phyloP scores from a whole-genome alignment of 2,888 invertebrate genomes.

The Drosophila pegasa region DNA sequence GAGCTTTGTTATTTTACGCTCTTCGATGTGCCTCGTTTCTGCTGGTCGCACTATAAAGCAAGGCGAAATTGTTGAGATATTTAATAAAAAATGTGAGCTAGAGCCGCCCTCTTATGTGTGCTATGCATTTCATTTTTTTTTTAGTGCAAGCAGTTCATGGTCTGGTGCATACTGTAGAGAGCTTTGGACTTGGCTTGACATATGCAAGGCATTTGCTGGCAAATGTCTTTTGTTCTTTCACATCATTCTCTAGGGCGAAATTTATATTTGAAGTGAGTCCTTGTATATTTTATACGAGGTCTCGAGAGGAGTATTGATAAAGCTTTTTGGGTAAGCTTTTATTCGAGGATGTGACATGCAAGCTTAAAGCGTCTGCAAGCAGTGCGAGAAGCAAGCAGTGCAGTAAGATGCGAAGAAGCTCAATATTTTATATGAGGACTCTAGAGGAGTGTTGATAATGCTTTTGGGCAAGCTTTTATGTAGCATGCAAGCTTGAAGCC shows the following conservation, averaged over 20 bases:
- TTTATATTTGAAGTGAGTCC: constrained; percentile 8
- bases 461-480: not conserved
- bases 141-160: constrained; percentile 39
- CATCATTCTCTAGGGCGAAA: constrained; percentile 7
- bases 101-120: constrained; percentile 10
- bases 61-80: constrained; percentile 18
- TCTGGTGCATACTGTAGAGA: constrained; percentile 46
- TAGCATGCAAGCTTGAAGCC: not conserved
- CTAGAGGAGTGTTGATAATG: not conserved
- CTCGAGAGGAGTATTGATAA: not conserved
- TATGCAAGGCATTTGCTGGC: constrained; percentile 36
- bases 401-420: not conserved
- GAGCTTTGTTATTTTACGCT: constrained; percentile 84
- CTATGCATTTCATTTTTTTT: constrained; percentile 16
- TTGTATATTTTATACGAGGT: not conserved
- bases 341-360: not conserved
- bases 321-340: constrained; percentile 2
- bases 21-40: constrained; percentile 73
- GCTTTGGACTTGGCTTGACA: constrained; percentile 45
- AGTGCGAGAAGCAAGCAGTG: constrained; percentile 7
- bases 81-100: constrained; percentile 29
- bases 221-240: constrained; percentile 38
- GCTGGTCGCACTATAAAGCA: constrained; percentile 12
- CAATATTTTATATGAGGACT: not conserved
- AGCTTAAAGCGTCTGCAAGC: constrained; percentile 7